Base-by-base conservation (phyloP, 2,797 vertebrate species). In the Aselliscus stoliczkanus region DNA sequence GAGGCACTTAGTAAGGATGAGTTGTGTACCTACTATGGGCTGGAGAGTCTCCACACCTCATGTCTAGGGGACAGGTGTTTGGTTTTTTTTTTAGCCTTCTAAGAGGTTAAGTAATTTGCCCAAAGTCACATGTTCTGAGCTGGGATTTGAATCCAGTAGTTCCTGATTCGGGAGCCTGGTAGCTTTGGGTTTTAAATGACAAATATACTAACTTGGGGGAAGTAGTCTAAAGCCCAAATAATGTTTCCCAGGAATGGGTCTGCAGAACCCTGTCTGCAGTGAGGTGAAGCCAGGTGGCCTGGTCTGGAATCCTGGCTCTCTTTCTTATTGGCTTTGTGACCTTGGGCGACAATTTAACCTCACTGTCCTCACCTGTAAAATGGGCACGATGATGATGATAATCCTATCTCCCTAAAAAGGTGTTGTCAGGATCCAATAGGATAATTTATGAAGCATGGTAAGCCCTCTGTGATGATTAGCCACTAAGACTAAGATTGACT, bases 181-280 rank as follows among this genome's bases (percentile, higher is more conserved):
- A 60, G 72, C n/a, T 92, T 88, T 92, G 34, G 27, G n/a, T 82
- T 94, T 88, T 82, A 90, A 94, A 81, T 89, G 31, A 58, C 94
- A 96, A 90, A 25, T 54, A 27, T 39, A 34, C 4, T 4, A 6
- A 65, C 85, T 93, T 67, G 2, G 34, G 20, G 47, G 29, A 79
- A 94, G 79, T 11, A 88, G 29, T 76, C n/a, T 64, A 87, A 47
- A 79, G n/a, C 21, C 56, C 39, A 79, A 60, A 64, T 31, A 58
- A 39, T 88, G 58, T 86, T 91, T 72, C 60, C 56, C 65, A 37
- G 42, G 60, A 70, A 76, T 29, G 50, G 56, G 60, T 64, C 23
- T 80, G 15, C 44, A 56, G 72, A 85, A 42, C 9, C 7, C 8
- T 9, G 21, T 15, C 7, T 2, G 21, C 20, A 47, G 21, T 3